Conservation (phyloP, 2,888 invertebrate genomes). For the Idaea aversata region DNA sequence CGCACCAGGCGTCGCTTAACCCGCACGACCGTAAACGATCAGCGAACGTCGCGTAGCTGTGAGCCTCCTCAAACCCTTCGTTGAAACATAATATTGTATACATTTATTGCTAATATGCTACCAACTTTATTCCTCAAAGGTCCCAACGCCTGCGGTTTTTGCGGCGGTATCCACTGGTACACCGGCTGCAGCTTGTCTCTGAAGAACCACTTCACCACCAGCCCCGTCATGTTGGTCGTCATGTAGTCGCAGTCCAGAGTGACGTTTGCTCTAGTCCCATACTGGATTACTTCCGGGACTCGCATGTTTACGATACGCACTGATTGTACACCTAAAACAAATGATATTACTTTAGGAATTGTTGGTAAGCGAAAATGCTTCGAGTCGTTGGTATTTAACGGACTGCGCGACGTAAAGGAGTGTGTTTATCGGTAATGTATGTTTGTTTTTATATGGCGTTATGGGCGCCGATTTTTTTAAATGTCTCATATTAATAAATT, state of each 20-base stretch:
- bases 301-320: constrained; percentile 81
- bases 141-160: constrained; percentile 83
- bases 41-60: no score
- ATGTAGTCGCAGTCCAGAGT: constrained; percentile 88
- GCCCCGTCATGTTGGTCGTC: constrained; percentile 82
- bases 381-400: background rate
- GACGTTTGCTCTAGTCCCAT: constrained; percentile 78
- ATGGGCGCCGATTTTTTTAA: no score
- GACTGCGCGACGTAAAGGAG: no score
- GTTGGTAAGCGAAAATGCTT: background rate
- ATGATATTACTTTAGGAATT: constrained; percentile 7
- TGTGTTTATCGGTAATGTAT: no score
- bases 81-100: no score
- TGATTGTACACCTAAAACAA: constrained; percentile 73
- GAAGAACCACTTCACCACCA: constrained; percentile 89
- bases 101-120: background rate
- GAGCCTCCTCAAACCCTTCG: no score
- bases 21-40: no score
- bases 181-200: constrained; percentile 83
- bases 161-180: constrained; percentile 90
- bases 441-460: background rate
- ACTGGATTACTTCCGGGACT: constrained; percentile 81
- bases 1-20: no score
- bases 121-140: constrained; percentile 59
- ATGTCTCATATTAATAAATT: no score